Conservation (phyloP, 1,140 invertebrate species). For the Drosophila busckii region DNA sequence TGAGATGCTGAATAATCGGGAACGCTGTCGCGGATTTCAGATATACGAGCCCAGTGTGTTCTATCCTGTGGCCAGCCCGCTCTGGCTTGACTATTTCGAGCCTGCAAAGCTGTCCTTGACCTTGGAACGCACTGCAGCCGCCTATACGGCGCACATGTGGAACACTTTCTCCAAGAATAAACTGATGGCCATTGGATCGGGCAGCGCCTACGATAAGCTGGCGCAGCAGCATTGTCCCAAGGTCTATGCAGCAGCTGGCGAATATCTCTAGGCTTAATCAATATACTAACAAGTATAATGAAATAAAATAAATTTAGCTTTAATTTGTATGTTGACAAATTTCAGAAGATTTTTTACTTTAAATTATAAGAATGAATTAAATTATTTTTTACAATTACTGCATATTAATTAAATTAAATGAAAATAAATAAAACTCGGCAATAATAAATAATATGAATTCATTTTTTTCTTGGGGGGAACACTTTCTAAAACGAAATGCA, state of each 20-base stretch:
- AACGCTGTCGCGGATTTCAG: conserved; percentile 82
- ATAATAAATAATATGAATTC: too few species aligned
- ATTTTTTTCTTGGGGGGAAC: too few species aligned
- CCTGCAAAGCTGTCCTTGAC: conserved; percentile 78
- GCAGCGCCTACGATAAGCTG: conserved; percentile 81
- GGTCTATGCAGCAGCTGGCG: conserved; percentile 79
- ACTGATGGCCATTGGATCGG: conserved; percentile 78
- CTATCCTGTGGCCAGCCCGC: conserved; percentile 83
- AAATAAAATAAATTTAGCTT: too few species aligned
- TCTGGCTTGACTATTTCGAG: conserved; percentile 84
- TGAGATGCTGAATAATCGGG: conserved; percentile 80
- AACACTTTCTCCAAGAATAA: conserved; percentile 83
- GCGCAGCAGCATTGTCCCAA: conserved; percentile 82
- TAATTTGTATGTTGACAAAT: too few species aligned
- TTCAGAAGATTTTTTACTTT: too few species aligned
- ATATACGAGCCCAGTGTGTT: conserved; percentile 82
- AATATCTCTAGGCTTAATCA: conserved; percentile 78
- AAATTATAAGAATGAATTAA: too few species aligned
- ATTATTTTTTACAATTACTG: too few species aligned
- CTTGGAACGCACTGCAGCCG: conserved; percentile 79
- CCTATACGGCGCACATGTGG: conserved; percentile 84
- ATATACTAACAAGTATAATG: too few species aligned
- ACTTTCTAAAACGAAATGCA: conserved; percentile 22
- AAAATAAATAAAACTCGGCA: neutral
- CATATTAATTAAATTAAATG: neutral